A percentile compares a stretch with the other conserved stretches of the same genome.
Conservation (phyloP, 2,888 invertebrate genomes). For the Syrista parreyssii region DNA sequence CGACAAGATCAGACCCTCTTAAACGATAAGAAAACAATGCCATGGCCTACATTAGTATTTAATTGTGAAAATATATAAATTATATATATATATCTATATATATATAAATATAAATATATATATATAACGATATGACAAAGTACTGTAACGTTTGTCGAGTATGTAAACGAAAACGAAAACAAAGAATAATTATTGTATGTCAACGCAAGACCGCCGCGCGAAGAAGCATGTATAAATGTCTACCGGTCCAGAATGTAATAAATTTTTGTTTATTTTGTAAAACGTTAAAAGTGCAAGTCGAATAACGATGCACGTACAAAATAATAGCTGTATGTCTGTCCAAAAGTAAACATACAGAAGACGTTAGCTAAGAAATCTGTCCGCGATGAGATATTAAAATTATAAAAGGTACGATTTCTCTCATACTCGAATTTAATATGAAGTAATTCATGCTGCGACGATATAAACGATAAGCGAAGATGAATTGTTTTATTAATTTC, state of each 20-base stretch:
- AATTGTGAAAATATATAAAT: constrained; percentile 35
- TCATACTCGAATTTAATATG: neutral
- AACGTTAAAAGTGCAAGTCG: constrained; percentile 9
- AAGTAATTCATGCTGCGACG: neutral
- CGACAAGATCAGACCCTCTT: constrained; percentile 35
- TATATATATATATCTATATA: constrained; percentile 25
- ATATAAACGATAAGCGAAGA: neutral
- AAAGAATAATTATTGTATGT: neutral
- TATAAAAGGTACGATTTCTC: neutral
- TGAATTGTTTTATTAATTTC: neutral
- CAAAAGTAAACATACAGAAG: neutral
- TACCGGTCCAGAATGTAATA: neutral
- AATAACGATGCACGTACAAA: neutral
- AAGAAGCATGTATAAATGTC: neutral
- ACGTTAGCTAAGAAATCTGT: neutral
- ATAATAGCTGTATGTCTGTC: neutral
- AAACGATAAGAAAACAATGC: constrained; percentile 46
- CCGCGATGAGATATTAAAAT: neutral
- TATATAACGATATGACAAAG: constrained; percentile 17
- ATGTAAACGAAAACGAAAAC: constrained; percentile 28
- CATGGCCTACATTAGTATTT: constrained; percentile 59
- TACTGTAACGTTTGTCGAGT: constrained; percentile 16
- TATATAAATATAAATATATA: constrained; percentile 23
- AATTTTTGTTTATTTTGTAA: constrained; percentile 17
- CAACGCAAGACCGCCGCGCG: neutral